phyloP scores from a whole-genome alignment of 1,140 invertebrate genomes.

The Drosophila ogumai region DNA sequence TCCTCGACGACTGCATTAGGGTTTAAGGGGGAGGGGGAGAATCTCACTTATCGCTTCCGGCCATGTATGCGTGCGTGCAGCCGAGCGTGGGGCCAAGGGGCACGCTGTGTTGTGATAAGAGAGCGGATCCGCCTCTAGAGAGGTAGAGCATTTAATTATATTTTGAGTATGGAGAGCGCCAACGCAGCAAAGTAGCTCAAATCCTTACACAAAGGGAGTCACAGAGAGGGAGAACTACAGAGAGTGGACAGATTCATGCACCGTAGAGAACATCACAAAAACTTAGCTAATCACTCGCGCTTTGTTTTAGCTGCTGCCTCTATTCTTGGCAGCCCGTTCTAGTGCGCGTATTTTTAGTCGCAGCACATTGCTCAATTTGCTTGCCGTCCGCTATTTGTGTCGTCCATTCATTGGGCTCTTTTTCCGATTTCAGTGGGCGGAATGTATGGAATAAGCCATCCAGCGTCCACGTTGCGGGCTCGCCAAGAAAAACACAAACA shows the following conservation, averaged over 20 bases:
- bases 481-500: slow-evolving; percentile 15
- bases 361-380: slow-evolving; percentile 58
- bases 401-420: slow-evolving; percentile 55
- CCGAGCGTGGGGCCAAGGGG: too few species aligned
- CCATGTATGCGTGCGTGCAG: neutral
- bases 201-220: too few species aligned
- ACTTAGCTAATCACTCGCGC: slow-evolving; percentile 15
- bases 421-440: slow-evolving; percentile 51
- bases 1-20: slow-evolving; percentile 9
- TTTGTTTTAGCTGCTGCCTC: slow-evolving; percentile 19
- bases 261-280: neutral
- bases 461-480: slow-evolving; percentile 60
- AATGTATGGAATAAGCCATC: slow-evolving; percentile 38
- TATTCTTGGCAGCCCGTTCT: slow-evolving; percentile 56
- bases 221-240: neutral
- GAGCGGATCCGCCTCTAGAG: too few species aligned
- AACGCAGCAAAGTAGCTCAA: too few species aligned
- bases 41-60: slow-evolving; percentile 34
- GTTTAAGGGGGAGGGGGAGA: neutral
- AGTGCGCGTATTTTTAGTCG: slow-evolving; percentile 61
- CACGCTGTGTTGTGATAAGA: too few species aligned
- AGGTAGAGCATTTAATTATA: too few species aligned
- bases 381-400: slow-evolving; percentile 36
- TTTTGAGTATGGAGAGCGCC: too few species aligned
- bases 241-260: neutral